These are phyloP conservation scores for Drosophila mettleri DNA, from an alignment of 2,888 invertebrate genomes.

Conservation along the genomic window DNA sequence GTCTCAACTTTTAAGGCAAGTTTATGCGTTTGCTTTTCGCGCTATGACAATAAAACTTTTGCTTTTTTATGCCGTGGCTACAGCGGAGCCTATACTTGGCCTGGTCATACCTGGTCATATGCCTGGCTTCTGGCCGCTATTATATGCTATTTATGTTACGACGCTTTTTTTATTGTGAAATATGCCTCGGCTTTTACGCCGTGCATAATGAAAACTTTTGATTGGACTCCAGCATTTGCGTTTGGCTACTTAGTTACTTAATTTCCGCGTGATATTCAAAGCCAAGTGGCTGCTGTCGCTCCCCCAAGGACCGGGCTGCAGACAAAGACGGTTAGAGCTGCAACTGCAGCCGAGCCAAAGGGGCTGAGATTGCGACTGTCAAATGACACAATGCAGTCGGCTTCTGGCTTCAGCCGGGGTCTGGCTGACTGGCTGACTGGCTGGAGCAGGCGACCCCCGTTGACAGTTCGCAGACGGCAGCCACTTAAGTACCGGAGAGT, in stretches of 20 bases:
- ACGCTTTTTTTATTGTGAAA: conserved; percentile 66
- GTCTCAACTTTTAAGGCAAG: conserved; percentile 74
- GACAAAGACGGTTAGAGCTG: conserved; percentile 15
- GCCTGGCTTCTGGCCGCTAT: conserved; percentile 1
- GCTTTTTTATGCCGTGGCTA: conserved; percentile 38
- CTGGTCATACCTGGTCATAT: not conserved
- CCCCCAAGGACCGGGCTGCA: conserved; percentile 23
- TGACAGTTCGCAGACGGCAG: conserved; percentile 80
- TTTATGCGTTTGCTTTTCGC: conserved; percentile 64
- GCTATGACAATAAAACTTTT: conserved; percentile 77
- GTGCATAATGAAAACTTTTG: conserved; percentile 73
- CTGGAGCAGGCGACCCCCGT: conserved; percentile 55
- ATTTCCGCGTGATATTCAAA: conserved; percentile 72
- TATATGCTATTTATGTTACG: conserved; percentile 64
- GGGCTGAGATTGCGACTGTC: conserved; percentile 59
- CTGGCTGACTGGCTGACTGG: conserved; percentile 3
- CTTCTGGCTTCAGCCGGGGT: conserved; percentile 17
- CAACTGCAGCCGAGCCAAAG: conserved; percentile 6
- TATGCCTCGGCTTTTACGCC: conserved; percentile 44
- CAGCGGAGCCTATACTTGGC: conserved; percentile 13
- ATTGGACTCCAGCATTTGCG: conserved; percentile 53
- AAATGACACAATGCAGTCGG: conserved; percentile 73
- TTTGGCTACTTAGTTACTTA: conserved; percentile 76
- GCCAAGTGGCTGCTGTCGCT: conserved; percentile 43
- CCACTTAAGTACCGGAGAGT: conserved; percentile 77